These are phyloP conservation scores for Tapera naevia DNA, from an alignment of 2,797 vertebrate species.

Conservation along the genomic window DNA sequence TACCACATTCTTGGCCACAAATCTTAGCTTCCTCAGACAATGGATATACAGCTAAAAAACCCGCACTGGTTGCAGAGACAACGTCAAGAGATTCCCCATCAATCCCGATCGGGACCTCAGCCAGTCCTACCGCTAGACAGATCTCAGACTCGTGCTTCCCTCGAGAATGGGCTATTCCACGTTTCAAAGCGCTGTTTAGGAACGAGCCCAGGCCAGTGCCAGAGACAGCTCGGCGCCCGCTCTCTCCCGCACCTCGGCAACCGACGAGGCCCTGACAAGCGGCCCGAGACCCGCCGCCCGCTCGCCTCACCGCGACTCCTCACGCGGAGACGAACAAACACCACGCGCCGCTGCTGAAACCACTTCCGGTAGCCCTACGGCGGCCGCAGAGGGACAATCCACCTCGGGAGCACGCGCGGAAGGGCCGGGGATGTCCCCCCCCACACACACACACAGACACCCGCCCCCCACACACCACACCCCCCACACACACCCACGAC, in stretches of 20 bases:
- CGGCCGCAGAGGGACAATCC: neutral
- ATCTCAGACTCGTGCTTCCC: neutral
- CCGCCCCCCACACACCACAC: too few species aligned
- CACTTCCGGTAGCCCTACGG: neutral
- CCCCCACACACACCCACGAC: too few species aligned
- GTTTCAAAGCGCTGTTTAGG: rapidly evolving
- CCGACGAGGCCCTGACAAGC: rapidly evolving
- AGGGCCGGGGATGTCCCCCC: too few species aligned
- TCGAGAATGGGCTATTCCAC: rapidly evolving
- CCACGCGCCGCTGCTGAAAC: neutral
- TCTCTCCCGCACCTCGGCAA: neutral
- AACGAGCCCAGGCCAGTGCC: rapidly evolving
- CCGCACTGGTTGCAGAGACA: rapidly evolving
- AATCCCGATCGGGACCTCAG: rapidly evolving
- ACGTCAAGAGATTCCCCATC: rapidly evolving
- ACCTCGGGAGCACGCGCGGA: neutral
- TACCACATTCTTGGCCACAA: neutral
- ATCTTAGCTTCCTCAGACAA: neutral
- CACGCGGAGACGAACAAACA: neutral
- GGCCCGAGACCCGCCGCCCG: neutral
- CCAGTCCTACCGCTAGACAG: rapidly evolving
- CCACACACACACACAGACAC: too few species aligned
- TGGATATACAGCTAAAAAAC: rapidly evolving
- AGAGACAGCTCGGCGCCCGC: neutral
- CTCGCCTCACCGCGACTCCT: rapidly evolving